Base-by-base conservation (phyloP, 2,113 vertebrate species). In the Lichenostomus cassidix region DNA sequence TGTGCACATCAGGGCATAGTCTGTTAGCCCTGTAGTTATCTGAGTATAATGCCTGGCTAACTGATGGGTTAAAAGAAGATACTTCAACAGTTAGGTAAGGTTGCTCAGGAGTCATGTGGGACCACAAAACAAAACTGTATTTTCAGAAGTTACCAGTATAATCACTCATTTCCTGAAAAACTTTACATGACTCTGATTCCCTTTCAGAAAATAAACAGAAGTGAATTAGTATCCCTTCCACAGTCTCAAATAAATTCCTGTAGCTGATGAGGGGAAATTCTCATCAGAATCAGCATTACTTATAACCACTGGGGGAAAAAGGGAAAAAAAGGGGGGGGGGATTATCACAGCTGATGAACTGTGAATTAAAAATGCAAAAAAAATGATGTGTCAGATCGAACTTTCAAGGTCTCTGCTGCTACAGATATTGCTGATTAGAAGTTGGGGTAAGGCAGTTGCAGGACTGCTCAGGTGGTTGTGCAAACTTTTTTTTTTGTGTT, bases 311-410 rank as follows among this genome's bases (percentile, higher is more conserved):
- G 23, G 9, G 15, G 5, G 11, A 33, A 67, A 68, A 47, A 47
- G 1, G 29, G 28, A 35, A 19, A 12, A 29, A 39, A 6, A 0
- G 0, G 2, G 2, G 4, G 2, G 2, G 1, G 24, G 16, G 7
- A 71, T 79, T 67, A 16, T 67, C 42, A 52, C 7, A 59, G 27
- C 18, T 29, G 15, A 52, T 82, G 83, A 85, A 85, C 82, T 76
- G 7, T 83, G 63, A 65, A 78, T 37, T 80, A 83, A 95, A 95
- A 46, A 14, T 12, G 35, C 35, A 64, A 23, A 87, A 33, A 79
- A 79, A 80, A 5, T 46, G 5, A 15, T 29, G 35, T 83, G 35
- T 96, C 67, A 53, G 8, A 6, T 12, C 62, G 49, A 63, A n/a
- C 55, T 63, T 25, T 24, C 19, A 91, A 85, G 52, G 5, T 68